Evolutionary conservation across 2,888 invertebrate species (phyloP).

Genomic region (Deroplatys truncata): DNA sequence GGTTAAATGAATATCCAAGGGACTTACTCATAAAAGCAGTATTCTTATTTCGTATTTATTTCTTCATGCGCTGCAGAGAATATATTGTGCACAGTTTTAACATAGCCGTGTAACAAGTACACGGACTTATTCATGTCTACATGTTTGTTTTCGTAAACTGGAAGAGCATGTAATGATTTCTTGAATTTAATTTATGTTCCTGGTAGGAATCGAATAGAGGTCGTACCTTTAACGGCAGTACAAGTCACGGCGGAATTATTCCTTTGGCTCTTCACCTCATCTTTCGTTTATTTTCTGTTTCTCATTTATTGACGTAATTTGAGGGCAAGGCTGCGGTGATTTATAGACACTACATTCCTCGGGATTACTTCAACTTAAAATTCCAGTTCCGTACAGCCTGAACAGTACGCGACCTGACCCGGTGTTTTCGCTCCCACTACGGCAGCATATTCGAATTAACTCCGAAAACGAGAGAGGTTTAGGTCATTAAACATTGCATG

Average conservation of each 20-base stretch:
- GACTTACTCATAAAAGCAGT: no score
- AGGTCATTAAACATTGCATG: neutral
- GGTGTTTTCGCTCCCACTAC: neutral
- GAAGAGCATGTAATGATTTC: neutral
- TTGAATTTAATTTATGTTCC: neutral
- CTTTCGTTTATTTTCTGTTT: neutral
- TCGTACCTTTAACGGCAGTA: neutral
- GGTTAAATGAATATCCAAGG: no score
- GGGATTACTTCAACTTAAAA: neutral
- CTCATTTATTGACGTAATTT: neutral
- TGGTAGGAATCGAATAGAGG: neutral
- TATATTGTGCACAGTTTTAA: no score
- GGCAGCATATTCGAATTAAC: neutral
- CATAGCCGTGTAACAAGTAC: no score
- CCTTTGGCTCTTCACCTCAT: neutral
- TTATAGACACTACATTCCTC: neutral
- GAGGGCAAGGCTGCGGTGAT: neutral
- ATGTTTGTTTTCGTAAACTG: neutral
- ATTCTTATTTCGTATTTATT: no score
- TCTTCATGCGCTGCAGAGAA: no score
- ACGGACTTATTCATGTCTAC: neutral
- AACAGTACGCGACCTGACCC: neutral
- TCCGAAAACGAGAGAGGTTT: neutral
- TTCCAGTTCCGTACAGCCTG: neutral
- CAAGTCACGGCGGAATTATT: neutral